Conservation (phyloP, 2,888 invertebrate genomes). For the Amphimallon solstitiale region DNA sequence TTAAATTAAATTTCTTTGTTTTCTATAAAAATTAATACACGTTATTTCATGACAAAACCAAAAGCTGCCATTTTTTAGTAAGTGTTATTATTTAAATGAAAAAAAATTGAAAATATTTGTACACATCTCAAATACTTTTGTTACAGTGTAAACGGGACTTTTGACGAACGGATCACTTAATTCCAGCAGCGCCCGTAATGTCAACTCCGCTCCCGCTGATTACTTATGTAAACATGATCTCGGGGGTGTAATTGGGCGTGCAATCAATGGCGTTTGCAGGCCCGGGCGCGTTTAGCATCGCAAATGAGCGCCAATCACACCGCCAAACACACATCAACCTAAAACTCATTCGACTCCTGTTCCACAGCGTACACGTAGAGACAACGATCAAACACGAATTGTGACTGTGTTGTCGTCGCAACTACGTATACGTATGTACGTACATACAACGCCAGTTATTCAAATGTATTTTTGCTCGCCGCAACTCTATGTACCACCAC, state of each 20-base stretch:
- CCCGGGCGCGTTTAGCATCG: conserved; percentile 58
- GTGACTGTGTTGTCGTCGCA: neutral
- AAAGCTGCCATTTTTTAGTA: too few relatives aligned
- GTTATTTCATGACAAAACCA: too few relatives aligned
- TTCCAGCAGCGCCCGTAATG: conserved; percentile 61
- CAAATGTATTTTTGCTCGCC: neutral
- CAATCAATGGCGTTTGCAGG: conserved; percentile 64
- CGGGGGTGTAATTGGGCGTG: conserved; percentile 65
- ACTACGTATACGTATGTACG: neutral
- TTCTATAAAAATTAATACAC: too few relatives aligned
- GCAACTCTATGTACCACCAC: neutral
- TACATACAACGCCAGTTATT: neutral
- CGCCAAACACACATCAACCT: conserved; percentile 36
- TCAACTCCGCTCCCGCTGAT: conserved; percentile 62
- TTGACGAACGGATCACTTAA: conserved; percentile 60
- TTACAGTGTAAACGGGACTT: conserved; percentile 46
- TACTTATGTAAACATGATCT: conserved; percentile 65
- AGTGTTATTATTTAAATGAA: neutral
- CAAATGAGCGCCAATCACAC: conserved; percentile 57
- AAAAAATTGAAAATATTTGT: too few relatives aligned
- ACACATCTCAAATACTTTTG: conserved; percentile 1
- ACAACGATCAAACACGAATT: neutral
- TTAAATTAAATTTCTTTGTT: too few relatives aligned
- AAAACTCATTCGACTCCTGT: conserved; percentile 25
- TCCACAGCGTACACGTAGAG: neutral